A percentile compares a stretch with the other conserved stretches of the same genome.
phyloP scores from a whole-genome alignment of 1,140 invertebrate genomes.

The Bradysia coprophila region DNA sequence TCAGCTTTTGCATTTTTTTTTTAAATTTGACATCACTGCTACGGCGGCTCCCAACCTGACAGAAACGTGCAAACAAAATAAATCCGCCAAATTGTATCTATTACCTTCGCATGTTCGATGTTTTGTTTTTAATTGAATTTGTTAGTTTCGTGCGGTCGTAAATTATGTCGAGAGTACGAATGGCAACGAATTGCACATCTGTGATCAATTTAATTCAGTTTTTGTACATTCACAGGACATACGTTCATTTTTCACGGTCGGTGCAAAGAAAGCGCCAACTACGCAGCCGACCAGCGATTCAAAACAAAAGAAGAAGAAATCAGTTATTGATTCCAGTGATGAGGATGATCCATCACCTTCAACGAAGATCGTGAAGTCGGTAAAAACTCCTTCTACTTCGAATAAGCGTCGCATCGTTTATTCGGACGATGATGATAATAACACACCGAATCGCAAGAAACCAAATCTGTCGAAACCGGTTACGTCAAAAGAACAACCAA shows the following conservation, averaged over 20 bases:
- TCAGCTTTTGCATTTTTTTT: too few relatives aligned
- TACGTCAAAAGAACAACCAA: conserved; percentile 12
- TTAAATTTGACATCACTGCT: too few relatives aligned
- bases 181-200: too few relatives aligned
- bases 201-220: background rate
- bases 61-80: too few relatives aligned
- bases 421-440: background rate
- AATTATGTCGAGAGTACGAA: too few relatives aligned
- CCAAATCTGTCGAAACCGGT: background rate
- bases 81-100: too few relatives aligned
- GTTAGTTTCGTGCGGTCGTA: too few relatives aligned
- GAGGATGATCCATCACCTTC: conserved; percentile 22
- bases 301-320: conserved; percentile 6
- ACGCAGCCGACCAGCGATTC: background rate
- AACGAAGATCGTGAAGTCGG: conserved; percentile 11
- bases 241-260: conserved; percentile 23
- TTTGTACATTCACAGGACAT: conserved; percentile 25
- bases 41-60: too few relatives aligned
- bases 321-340: conserved; percentile 6
- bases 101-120: too few relatives aligned
- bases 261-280: conserved; percentile 11
- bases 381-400: too few relatives aligned
- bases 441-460: background rate
- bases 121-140: too few relatives aligned
- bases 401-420: conserved; percentile 1